Conservation (phyloP, 2,797 vertebrate species). For the Halcyon badia region DNA sequence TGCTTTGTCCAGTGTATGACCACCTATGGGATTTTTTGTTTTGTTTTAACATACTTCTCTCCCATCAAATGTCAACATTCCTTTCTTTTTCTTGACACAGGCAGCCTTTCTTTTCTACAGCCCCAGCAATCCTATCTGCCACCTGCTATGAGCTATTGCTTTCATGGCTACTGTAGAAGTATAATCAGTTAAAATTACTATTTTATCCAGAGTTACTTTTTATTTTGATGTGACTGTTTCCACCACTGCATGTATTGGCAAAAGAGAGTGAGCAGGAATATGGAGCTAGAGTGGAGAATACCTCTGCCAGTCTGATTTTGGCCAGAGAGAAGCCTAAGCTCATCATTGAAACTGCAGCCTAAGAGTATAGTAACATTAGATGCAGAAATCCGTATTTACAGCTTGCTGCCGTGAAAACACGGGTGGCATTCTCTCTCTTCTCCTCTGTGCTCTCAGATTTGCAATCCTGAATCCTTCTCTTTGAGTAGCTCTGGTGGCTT, state of each 20-base stretch:
- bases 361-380: background rate
- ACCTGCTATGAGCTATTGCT: background rate
- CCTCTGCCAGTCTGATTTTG: background rate
- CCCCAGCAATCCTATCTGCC: background rate
- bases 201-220: background rate
- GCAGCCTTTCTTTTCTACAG: background rate
- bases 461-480: background rate
- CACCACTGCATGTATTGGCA: background rate
- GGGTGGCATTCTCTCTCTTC: rapidly evolving
- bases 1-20: background rate
- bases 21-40: background rate
- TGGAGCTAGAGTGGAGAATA: background rate
- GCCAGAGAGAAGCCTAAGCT: background rate
- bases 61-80: background rate
- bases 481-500: background rate
- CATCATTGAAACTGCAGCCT: background rate
- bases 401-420: background rate
- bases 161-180: background rate
- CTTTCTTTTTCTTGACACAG: background rate
- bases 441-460: background rate
- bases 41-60: background rate
- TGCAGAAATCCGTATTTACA: background rate
- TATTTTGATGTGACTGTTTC: background rate
- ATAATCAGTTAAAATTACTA: background rate
- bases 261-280: background rate